Conservation (phyloP, 2,113 vertebrate species). For the Sylvietta virens region DNA sequence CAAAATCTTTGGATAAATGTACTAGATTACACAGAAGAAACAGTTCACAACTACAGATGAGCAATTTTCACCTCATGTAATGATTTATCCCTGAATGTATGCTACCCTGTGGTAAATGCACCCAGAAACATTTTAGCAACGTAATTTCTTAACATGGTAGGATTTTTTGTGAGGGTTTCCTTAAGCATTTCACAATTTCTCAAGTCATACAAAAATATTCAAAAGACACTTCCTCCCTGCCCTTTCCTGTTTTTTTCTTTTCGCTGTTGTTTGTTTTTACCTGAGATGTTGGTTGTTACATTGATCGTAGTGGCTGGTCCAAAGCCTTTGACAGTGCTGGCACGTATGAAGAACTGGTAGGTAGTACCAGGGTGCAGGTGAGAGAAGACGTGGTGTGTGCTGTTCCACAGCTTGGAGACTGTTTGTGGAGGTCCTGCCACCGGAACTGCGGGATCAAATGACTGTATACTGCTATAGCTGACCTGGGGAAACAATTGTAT, state of each 20-base stretch:
- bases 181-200: background rate
- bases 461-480: conserved; percentile 89
- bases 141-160: background rate
- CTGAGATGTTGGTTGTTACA: conserved; percentile 97
- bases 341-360: conserved; percentile 92
- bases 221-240: background rate
- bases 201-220: background rate
- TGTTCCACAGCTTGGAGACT: conserved; percentile 89
- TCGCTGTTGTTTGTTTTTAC: conserved; percentile 56
- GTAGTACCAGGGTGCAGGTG: conserved; percentile 94
- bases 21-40: background rate
- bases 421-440: conserved; percentile 87
- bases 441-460: conserved; percentile 91
- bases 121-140: background rate
- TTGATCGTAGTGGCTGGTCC: conserved; percentile 89
- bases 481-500: conserved; percentile 73
- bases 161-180: accelerated
- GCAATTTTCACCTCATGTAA: background rate
- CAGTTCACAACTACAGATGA: background rate
- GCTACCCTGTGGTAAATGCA: background rate
- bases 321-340: conserved; percentile 94
- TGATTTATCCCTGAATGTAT: background rate
- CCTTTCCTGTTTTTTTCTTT: background rate
- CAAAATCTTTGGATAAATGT: background rate
- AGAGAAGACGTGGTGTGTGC: conserved; percentile 88